phyloP scores from a whole-genome alignment of 1,140 invertebrate species.

The Drosophila pachea region DNA sequence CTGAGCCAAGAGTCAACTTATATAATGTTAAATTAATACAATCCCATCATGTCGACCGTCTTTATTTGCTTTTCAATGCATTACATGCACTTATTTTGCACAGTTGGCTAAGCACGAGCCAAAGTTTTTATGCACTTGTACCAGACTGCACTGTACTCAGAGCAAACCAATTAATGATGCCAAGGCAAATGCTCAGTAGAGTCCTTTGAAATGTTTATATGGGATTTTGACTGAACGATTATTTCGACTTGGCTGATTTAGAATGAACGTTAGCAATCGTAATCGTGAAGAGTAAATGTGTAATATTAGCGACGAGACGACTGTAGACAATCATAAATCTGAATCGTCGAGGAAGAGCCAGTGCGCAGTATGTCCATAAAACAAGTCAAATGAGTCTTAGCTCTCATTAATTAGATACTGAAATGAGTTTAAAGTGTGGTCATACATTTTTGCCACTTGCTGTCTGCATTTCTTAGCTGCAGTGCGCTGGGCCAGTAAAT shows the following conservation, averaged over 20 bases:
- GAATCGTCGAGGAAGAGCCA: background rate
- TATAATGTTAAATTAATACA: background rate
- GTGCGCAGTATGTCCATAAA: constrained; percentile 7
- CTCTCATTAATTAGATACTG: constrained; percentile 58
- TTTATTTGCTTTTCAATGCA: constrained; percentile 7
- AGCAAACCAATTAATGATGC: constrained; percentile 20
- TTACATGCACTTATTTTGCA: constrained; percentile 19
- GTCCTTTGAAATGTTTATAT: background rate
- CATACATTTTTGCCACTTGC: constrained; percentile 11
- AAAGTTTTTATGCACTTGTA: constrained; percentile 20
- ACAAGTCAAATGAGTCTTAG: constrained; percentile 48
- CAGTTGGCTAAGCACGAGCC: background rate
- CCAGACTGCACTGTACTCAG: background rate
- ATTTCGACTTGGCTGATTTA: no score
- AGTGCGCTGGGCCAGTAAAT: constrained; percentile 50
- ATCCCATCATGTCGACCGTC: constrained; percentile 7
- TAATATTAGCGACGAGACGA: background rate
- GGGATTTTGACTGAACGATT: background rate
- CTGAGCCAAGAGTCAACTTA: background rate
- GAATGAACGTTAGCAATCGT: no score
- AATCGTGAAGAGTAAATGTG: no score
- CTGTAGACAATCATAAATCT: background rate
- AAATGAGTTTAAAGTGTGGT: constrained; percentile 22
- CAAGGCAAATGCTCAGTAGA: constrained; percentile 6
- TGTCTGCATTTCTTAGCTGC: constrained; percentile 26